A percentile compares a stretch with the other conserved stretches of the same genome.
These are phyloP conservation scores for Stegodyphus dumicola DNA, from an alignment of 1,140 invertebrate species.

Conservation along the genomic window DNA sequence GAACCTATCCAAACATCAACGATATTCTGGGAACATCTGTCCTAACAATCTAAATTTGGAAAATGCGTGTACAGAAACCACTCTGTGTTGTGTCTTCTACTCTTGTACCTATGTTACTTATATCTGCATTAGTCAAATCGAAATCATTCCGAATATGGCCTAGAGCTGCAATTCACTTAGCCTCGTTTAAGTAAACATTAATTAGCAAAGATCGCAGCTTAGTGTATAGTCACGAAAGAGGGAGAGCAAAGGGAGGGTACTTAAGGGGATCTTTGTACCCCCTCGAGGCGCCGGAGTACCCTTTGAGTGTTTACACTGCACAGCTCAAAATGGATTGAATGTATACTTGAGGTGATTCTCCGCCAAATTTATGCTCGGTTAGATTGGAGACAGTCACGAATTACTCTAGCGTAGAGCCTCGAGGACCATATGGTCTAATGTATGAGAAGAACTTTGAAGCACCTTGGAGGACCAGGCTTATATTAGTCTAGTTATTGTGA, in stretches of 20 bases:
- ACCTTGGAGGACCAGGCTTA: too few relatives aligned
- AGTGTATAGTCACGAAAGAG: background rate
- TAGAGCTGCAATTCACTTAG: constrained; percentile 51
- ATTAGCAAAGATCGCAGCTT: constrained; percentile 40
- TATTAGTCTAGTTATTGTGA: too few relatives aligned
- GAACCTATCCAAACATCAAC: too few relatives aligned
- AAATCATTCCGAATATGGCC: constrained; percentile 30
- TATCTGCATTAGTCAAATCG: constrained; percentile 50
- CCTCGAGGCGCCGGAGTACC: background rate
- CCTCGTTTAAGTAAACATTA: constrained; percentile 56
- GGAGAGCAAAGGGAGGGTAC: background rate
- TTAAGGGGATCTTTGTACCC: background rate
- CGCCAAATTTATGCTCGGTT: constrained; percentile 4
- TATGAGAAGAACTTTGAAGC: too few relatives aligned
- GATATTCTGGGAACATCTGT: too few relatives aligned
- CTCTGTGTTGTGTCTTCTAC: too few relatives aligned
- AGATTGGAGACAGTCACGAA: constrained; percentile 2
- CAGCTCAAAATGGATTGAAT: background rate
- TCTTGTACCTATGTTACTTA: constrained; percentile 14
- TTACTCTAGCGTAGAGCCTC: background rate
- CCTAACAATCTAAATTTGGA: too few relatives aligned
- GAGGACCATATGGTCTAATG: background rate
- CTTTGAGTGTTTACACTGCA: background rate
- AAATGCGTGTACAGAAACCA: too few relatives aligned
- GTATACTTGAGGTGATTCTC: constrained; percentile 11